Percentiles rank a stretch among this genome's conserved stretches.
Evolutionary conservation across 2,113 vertebrate genomes (phyloP).

Genomic region (Symphodus melops): DNA sequence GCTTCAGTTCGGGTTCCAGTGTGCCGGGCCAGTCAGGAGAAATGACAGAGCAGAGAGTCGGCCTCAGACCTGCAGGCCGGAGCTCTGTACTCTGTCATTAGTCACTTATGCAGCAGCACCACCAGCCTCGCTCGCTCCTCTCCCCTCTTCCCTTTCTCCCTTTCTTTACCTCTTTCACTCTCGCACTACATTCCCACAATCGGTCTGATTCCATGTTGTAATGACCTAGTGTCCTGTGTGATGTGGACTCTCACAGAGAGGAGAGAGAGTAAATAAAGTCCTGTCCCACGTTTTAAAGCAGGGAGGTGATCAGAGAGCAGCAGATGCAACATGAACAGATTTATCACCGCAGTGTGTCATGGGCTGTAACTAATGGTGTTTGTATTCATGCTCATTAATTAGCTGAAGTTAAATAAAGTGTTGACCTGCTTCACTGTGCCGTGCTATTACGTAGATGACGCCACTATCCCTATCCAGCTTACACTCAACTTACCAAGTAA

Average conservation of each 20-base stretch:
- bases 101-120: slow-evolving; percentile 69
- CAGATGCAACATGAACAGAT: slow-evolving; percentile 8
- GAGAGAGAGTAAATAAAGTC: slow-evolving; percentile 22
- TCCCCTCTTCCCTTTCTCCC: slow-evolving; percentile 22
- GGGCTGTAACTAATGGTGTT: too few species aligned
- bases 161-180: slow-evolving; percentile 61
- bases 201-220: slow-evolving; percentile 46
- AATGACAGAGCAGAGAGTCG: slow-evolving; percentile 76
- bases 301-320: background rate
- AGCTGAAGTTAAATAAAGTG: too few species aligned
- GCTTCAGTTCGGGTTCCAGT: slow-evolving; percentile 71
- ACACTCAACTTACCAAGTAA: too few species aligned
- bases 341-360: background rate
- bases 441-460: too few species aligned
- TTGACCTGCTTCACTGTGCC: too few species aligned
- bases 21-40: slow-evolving; percentile 64
- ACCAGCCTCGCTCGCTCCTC: slow-evolving; percentile 50
- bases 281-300: slow-evolving; percentile 19
- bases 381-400: too few species aligned
- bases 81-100: slow-evolving; percentile 80
- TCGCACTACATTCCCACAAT: slow-evolving; percentile 63
- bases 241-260: slow-evolving; percentile 46
- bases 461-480: too few species aligned
- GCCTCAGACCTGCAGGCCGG: slow-evolving; percentile 74
- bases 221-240: slow-evolving; percentile 44